A percentile compares a stretch with the other conserved stretches of the same genome.
These are phyloP conservation scores for Chloebia gouldiae DNA, from an alignment of 2,113 vertebrate species.

Conservation along the genomic window DNA sequence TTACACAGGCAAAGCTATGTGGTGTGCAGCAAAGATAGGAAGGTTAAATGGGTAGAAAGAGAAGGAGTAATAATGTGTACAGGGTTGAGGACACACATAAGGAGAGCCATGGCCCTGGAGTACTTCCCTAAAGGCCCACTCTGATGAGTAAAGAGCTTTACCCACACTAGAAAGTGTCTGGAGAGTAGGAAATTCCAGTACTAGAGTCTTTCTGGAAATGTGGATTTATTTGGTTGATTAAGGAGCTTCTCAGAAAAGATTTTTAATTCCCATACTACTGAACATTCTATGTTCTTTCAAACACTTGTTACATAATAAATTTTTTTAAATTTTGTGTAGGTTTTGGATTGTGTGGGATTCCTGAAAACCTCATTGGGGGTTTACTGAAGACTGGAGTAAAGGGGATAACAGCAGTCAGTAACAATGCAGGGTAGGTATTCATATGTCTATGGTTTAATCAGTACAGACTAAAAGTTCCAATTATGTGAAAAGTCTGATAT, in stretches of 20 bases:
- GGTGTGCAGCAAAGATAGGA: not conserved
- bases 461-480: not conserved
- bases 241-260: not conserved
- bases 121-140: not conserved
- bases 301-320: not conserved
- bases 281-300: not conserved
- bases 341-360: constrained; percentile 96
- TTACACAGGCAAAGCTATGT: not conserved
- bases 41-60: not conserved
- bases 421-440: constrained; percentile 92
- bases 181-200: not conserved
- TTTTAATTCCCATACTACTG: not conserved
- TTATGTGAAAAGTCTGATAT: not conserved
- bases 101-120: not conserved
- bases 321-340: constrained; percentile 68
- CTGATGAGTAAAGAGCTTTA: not conserved
- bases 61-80: not conserved
- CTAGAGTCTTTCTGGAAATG: not conserved
- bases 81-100: not conserved
- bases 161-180: not conserved
- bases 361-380: constrained; percentile 94
- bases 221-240: not conserved
- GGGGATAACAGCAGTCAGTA: constrained; percentile 91
- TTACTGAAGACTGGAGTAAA: constrained; percentile 91
- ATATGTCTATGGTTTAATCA: not conserved